Evolutionary conservation across 2,888 invertebrate species (phyloP).

Genomic region (Halocaridina rubra): DNA sequence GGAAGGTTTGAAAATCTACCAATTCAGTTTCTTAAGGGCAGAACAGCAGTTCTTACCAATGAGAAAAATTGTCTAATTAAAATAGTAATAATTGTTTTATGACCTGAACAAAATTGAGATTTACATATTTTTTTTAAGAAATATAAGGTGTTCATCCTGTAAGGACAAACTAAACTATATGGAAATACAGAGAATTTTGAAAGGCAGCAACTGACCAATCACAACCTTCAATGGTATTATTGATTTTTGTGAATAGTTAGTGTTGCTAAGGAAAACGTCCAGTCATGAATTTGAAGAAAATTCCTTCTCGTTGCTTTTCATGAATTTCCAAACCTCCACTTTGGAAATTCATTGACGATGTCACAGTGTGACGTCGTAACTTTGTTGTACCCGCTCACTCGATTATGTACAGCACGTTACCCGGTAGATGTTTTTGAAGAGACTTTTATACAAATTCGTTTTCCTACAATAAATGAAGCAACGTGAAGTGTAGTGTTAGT

Average conservation of each 20-base stretch:
- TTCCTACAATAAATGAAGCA: conserved; percentile 59
- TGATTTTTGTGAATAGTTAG: conserved; percentile 40
- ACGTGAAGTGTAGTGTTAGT: conserved; percentile 54
- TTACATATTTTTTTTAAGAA: conserved; percentile 37
- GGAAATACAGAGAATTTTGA: conserved; percentile 24
- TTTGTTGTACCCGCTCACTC: conserved; percentile 59
- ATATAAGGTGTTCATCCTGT: too few relatives aligned
- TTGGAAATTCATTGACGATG: conserved; percentile 40
- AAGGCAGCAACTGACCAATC: conserved; percentile 35
- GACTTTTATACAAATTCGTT: conserved; percentile 57
- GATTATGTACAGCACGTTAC: conserved; percentile 57
- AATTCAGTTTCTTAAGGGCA: conserved; percentile 27
- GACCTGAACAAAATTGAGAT: background rate
- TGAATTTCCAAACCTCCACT: conserved; percentile 39
- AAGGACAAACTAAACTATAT: conserved; percentile 26
- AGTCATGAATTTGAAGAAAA: conserved; percentile 46
- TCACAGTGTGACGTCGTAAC: conserved; percentile 41
- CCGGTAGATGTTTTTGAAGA: conserved; percentile 58
- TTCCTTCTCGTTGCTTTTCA: conserved; percentile 47
- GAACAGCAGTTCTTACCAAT: conserved; percentile 21
- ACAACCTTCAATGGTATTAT: conserved; percentile 7
- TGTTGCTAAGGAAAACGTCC: conserved; percentile 51
- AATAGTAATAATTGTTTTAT: conserved; percentile 21
- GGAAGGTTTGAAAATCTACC: conserved; percentile 3
- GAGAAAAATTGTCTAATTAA: conserved; percentile 21